These are phyloP conservation scores for Sebastes hopkinsi DNA, from an alignment of 2,797 vertebrate species.

Conservation along the genomic window DNA sequence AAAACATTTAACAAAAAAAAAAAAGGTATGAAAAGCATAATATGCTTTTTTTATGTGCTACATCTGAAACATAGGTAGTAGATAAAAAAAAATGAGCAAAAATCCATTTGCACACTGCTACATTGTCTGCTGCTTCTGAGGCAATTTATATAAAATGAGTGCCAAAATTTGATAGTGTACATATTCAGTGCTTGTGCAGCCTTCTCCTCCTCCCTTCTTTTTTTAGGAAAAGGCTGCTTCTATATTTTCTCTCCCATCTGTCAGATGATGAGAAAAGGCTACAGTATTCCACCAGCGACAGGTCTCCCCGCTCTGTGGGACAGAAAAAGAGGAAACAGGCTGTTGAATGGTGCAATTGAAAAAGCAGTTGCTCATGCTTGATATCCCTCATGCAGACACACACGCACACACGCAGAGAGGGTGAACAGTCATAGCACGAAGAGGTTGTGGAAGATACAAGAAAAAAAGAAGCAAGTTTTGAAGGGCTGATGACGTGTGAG, in stretches of 20 bases:
- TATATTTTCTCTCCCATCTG: conserved; percentile 79
- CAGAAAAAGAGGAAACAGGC: conserved; percentile 62
- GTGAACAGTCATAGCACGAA: conserved; percentile 12
- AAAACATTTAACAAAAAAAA: conserved; percentile 69
- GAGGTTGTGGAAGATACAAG: neutral
- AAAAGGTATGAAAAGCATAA: conserved; percentile 74
- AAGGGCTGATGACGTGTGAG: conserved; percentile 62
- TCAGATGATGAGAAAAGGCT: conserved; percentile 77
- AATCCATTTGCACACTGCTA: conserved; percentile 97
- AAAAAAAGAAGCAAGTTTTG: neutral
- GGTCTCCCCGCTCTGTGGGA: conserved; percentile 84
- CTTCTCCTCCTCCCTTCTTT: conserved; percentile 70
- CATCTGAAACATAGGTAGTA: conserved; percentile 88
- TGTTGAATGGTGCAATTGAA: conserved; percentile 57
- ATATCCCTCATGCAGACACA: neutral
- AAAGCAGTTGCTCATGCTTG: conserved; percentile 28
- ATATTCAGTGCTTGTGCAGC: conserved; percentile 94
- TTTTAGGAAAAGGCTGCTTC: conserved; percentile 67
- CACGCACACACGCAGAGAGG: neutral
- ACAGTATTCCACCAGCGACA: conserved; percentile 84
- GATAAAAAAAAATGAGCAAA: conserved; percentile 75
- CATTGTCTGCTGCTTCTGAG: conserved; percentile 97
- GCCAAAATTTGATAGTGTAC: conserved; percentile 97
- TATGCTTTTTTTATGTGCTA: conserved; percentile 83
- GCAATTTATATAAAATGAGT: conserved; percentile 89